Conservation (phyloP, 64 coral and sea anemone species). For the Porites lutea region DNA sequence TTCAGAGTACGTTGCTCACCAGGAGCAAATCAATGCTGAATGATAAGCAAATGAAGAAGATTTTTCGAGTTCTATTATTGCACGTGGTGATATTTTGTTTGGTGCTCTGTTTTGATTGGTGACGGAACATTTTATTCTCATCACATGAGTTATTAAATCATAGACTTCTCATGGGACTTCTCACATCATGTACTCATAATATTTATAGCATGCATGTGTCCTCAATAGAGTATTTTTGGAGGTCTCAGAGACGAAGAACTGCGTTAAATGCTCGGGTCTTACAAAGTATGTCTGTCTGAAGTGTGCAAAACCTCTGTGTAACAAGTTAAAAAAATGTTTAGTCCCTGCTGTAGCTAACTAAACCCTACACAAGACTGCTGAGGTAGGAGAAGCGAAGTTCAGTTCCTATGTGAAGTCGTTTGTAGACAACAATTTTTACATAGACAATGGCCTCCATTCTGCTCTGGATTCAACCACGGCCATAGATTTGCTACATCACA, state of each 20-base stretch:
- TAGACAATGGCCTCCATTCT: conserved; percentile 32
- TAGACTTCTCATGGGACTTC: too few relatives aligned
- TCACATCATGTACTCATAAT: too few relatives aligned
- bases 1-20: conserved; percentile 11
- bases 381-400: not conserved
- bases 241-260: not conserved
- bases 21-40: not conserved
- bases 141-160: too few relatives aligned
- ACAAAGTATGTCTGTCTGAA: not conserved
- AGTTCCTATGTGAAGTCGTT: not conserved
- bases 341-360: not conserved
- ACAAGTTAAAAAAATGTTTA: conserved; percentile 3
- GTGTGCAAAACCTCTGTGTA: conserved; percentile 1
- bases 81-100: too few relatives aligned
- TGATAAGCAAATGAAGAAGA: too few relatives aligned
- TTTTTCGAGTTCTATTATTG: too few relatives aligned
- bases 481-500: not conserved
- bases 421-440: conserved; percentile 27
- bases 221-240: too few relatives aligned
- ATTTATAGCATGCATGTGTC: too few relatives aligned
- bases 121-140: too few relatives aligned
- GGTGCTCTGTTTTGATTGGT: too few relatives aligned
- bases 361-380: not conserved
- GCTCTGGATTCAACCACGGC: not conserved
- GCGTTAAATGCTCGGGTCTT: not conserved